These are phyloP conservation scores for Platysternon megacephalum DNA, from an alignment of 2,113 vertebrate genomes.

Conservation along the genomic window DNA sequence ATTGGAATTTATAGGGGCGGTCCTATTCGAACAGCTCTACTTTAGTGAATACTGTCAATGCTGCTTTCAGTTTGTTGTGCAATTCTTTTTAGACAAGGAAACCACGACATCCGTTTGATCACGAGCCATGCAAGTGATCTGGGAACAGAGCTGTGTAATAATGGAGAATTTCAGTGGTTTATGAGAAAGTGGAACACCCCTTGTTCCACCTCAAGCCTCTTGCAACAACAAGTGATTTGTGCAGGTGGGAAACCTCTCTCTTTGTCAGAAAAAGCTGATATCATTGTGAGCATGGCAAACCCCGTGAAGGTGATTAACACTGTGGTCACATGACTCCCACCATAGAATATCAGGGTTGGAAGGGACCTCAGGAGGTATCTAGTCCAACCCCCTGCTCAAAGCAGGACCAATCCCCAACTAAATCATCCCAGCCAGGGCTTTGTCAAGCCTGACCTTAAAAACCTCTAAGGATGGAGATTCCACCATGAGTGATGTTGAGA, in stretches of 20 bases:
- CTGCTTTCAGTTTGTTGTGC: neutral
- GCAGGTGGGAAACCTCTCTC: neutral
- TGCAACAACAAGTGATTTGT: fast-evolving
- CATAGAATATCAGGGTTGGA: too few species aligned
- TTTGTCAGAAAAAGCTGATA: fast-evolving
- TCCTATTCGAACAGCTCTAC: slow-evolving; percentile 5
- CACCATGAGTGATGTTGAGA: too few species aligned
- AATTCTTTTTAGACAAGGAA: neutral
- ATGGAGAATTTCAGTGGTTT: fast-evolving
- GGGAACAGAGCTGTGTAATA: neutral
- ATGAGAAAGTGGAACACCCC: neutral
- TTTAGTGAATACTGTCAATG: neutral
- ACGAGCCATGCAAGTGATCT: fast-evolving
- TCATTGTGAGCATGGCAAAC: neutral
- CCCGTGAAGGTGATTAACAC: fast-evolving
- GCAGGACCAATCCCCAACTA: too few species aligned
- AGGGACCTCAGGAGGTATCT: too few species aligned
- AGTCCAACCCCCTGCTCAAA: too few species aligned
- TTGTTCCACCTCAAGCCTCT: neutral
- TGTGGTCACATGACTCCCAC: neutral
- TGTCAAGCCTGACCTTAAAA: too few species aligned
- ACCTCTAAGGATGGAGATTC: too few species aligned
- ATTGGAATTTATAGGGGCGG: neutral
- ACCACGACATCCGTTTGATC: slow-evolving; percentile 5
- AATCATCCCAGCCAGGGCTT: too few species aligned